These are phyloP conservation scores for Eriosoma lanigerum DNA, from an alignment of 1,140 invertebrate genomes.

Conservation along the genomic window DNA sequence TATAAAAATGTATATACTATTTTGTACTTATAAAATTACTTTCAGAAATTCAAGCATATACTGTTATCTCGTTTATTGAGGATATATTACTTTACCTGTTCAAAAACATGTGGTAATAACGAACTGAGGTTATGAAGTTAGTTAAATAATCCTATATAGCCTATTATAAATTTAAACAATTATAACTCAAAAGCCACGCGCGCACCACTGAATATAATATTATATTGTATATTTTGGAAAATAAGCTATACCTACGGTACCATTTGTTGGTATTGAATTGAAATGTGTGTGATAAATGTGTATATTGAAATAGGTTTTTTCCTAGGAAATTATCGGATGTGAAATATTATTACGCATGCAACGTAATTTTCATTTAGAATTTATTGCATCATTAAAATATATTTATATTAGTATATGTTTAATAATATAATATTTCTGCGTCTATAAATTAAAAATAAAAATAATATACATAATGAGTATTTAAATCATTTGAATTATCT, in stretches of 20 bases:
- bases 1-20: no score
- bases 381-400: neutral
- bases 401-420: no score
- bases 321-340: neutral
- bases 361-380: neutral
- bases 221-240: neutral
- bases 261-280: no score
- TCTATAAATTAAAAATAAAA: no score
- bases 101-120: neutral
- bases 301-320: neutral
- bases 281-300: no score
- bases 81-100: neutral
- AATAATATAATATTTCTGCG: no score
- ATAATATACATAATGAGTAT: no score
- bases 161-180: slow-evolving; percentile 7
- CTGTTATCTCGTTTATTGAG: no score
- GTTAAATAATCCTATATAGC: neutral
- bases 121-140: neutral
- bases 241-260: no score
- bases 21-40: no score
- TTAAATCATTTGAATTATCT: no score
- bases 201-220: neutral
- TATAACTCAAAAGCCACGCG: neutral
- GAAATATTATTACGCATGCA: neutral
- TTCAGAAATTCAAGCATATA: no score